phyloP scores from a whole-genome alignment of 2,888 invertebrate genomes.

The Lymantria dispar region DNA sequence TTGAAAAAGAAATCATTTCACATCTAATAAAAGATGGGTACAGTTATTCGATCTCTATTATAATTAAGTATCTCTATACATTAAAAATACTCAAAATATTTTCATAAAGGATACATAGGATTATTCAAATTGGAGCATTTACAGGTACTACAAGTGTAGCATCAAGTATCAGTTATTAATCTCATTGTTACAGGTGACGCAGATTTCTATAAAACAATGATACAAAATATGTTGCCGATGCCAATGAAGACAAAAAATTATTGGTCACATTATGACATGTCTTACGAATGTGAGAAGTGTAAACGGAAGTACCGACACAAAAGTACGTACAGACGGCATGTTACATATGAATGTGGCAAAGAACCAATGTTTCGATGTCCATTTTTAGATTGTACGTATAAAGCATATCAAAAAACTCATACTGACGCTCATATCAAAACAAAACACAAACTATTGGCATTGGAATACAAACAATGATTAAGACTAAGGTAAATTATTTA shows the following conservation, averaged over 20 bases:
- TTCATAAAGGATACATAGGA: neutral
- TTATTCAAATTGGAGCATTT: constrained; percentile 21
- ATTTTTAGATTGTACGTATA: constrained; percentile 73
- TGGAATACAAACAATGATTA: constrained; percentile 80
- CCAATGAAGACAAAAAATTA: constrained; percentile 79
- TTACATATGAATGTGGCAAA: constrained; percentile 85
- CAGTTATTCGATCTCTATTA: constrained; percentile 13
- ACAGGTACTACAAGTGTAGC: constrained; percentile 6
- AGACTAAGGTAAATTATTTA: constrained; percentile 20
- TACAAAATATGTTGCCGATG: constrained; percentile 74
- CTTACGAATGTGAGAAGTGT: constrained; percentile 84
- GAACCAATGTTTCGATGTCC: constrained; percentile 81
- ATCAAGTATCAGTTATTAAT: constrained; percentile 32
- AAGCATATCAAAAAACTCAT: constrained; percentile 78
- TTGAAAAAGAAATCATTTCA: too few species aligned
- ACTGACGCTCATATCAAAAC: constrained; percentile 78
- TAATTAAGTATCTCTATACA: too few species aligned
- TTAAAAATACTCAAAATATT: neutral
- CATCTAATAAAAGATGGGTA: constrained; percentile 4
- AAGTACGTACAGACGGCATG: constrained; percentile 87
- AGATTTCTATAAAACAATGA: constrained; percentile 77
- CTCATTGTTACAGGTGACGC: constrained; percentile 78
- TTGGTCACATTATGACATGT: constrained; percentile 74
- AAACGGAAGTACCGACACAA: constrained; percentile 88
- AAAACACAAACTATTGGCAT: constrained; percentile 78